These are phyloP conservation scores for Heliconius hermathena DNA, from an alignment of 1,140 invertebrate species.

Conservation along the genomic window DNA sequence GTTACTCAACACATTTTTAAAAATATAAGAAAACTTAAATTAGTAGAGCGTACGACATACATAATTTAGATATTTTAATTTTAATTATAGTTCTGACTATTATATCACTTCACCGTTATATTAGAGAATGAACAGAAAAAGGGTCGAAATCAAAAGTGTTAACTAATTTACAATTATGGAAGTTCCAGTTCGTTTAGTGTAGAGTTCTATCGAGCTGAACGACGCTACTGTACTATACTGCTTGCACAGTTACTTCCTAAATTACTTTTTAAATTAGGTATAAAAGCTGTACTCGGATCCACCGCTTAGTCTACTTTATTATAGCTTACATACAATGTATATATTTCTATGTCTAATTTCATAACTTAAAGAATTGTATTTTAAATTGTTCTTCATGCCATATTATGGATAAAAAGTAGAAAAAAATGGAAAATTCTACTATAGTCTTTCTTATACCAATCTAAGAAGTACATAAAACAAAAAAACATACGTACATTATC, in stretches of 20 bases:
- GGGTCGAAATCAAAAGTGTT: not conserved
- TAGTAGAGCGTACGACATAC: not conserved
- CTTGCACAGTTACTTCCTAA: not conserved
- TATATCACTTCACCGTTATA: conserved; percentile 3
- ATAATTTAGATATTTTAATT: not conserved
- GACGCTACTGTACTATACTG: not conserved
- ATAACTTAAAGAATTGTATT: too few species aligned
- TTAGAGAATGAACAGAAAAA: not conserved
- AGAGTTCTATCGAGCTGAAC: not conserved
- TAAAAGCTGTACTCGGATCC: too few species aligned
- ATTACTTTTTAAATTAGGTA: not conserved
- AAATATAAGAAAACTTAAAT: not conserved
- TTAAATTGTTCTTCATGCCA: too few species aligned
- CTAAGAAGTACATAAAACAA: too few species aligned
- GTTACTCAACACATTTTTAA: not conserved
- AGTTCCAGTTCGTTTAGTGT: not conserved
- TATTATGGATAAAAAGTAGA: too few species aligned
- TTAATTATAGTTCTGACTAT: not conserved
- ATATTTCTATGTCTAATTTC: too few species aligned
- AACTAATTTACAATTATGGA: not conserved
- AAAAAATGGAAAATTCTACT: too few species aligned
- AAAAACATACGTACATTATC: too few species aligned
- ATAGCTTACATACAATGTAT: too few species aligned
- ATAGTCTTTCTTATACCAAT: too few species aligned
- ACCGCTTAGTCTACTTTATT: too few species aligned